Evolutionary conservation across 2,113 vertebrate genomes (phyloP).

Genomic region (Globicephala melas): DNA sequence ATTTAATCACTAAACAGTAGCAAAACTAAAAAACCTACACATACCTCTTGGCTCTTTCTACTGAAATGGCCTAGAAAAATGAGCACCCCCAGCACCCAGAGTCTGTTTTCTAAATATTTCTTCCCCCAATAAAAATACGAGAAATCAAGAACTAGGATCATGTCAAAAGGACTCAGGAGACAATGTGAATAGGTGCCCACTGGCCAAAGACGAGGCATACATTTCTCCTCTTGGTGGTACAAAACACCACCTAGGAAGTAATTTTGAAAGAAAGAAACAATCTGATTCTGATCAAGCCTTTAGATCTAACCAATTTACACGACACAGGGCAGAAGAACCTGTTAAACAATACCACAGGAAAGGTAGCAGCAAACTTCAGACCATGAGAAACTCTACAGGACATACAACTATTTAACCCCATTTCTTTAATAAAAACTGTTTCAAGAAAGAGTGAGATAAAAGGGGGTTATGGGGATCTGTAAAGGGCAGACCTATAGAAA

Average conservation of each 20-base stretch:
- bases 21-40: background rate
- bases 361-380: background rate
- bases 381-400: background rate
- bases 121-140: background rate
- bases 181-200: background rate
- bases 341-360: background rate
- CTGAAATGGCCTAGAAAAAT: background rate
- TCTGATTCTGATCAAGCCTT: background rate
- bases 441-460: background rate
- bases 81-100: background rate
- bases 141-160: background rate
- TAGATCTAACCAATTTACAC: background rate
- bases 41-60: background rate
- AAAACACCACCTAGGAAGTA: background rate
- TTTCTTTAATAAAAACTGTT: background rate
- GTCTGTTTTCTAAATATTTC: background rate
- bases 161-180: background rate
- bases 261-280: background rate
- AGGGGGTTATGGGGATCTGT: accelerated
- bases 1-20: background rate
- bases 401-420: background rate
- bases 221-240: background rate
- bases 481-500: background rate
- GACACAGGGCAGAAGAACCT: background rate
- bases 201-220: background rate